Percentiles rank a stretch among this genome's conserved stretches.
Conservation (phyloP, 2,113 vertebrate species). For the Mastomys coucha region DNA sequence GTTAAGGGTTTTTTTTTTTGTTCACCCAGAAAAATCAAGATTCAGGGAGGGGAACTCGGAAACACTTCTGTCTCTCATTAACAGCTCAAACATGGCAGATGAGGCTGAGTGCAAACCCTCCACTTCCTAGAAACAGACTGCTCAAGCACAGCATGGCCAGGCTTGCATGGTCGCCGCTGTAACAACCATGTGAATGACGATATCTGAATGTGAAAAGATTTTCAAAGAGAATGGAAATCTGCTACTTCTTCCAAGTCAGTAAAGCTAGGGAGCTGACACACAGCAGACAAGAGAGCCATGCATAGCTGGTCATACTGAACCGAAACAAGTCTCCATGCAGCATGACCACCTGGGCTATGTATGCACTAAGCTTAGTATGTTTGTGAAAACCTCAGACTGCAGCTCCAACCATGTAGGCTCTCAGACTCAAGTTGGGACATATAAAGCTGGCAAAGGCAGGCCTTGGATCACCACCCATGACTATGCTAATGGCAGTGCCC, state of each 20-base stretch:
- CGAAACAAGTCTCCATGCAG: background rate
- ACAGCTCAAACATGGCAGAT: conserved; percentile 61
- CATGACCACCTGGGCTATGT: accelerated
- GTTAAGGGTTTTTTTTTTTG: conserved; percentile 77
- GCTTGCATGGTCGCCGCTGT: conserved; percentile 60
- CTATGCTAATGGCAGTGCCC: background rate
- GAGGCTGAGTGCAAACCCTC: conserved; percentile 62
- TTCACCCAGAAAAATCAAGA: conserved; percentile 81
- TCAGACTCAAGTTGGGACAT: accelerated
- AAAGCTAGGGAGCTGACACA: conserved; percentile 51
- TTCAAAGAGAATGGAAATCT: conserved; percentile 57
- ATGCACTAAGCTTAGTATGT: accelerated
- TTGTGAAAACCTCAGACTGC: background rate
- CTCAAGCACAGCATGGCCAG: conserved; percentile 2
- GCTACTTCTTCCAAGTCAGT: conserved; percentile 57
- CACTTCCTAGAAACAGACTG: conserved; percentile 66
- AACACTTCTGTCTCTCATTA: conserved; percentile 75
- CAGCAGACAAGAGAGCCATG: conserved; percentile 59
- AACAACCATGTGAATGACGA: conserved; percentile 61
- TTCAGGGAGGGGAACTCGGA: conserved; percentile 66
- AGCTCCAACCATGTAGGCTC: too few relatives aligned
- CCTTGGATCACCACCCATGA: background rate
- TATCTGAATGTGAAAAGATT: conserved; percentile 72
- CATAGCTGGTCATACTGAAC: background rate
- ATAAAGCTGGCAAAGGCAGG: background rate